Base-by-base conservation (phyloP, 2,797 vertebrate genomes). In the Malurus splendens region DNA sequence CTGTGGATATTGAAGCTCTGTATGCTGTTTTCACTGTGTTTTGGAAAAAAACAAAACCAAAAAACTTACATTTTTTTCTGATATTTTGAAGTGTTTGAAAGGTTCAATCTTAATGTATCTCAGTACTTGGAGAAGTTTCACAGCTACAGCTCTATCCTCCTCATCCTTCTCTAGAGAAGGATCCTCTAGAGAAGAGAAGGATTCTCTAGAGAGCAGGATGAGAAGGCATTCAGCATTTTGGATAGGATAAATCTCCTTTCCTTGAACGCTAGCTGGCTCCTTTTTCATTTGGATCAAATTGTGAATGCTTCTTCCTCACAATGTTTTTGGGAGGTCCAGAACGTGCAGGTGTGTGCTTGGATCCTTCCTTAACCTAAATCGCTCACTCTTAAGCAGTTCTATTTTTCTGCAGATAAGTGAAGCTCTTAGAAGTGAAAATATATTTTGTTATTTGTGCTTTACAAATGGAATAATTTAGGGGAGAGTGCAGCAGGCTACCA, bases 371-470 rank as follows among this genome's bases (percentile, higher is more conserved):
- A 50, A 51, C 18, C n/a, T 67, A 78, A 82, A 33, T 51, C 1
- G 38, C 85, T 92, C 62, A 33, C 75, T 87, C 68, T 92, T 75
- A 84, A 87, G 90, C 88, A 77, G 86, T 82, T 87, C 57, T 91
- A 83, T 95, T 94, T 93, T 89, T 92, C 82, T 91, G 90, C 87
- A 89, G 68, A 90, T 93, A 93, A 86, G 81, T 56, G 54, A 92
- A 89, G 80, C 55, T 89, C 84, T 81, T 95, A 89, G 68, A 89
- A 93, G 83, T 76, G 68, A 94, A 82, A 68, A 64, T 93, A 86
- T 90, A 86, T 91, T 94, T 90, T 92, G 71, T 83, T 93, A 93
- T 42, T 92, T 86, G 80, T 93, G 90, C 87, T 88, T 94, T 93
- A 84, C 74, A 70, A 76, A 78, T 65, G 77, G 90, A 70, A 54